Evolutionary conservation across 23 tunicate genomes (phyloP).

Genomic region (Diplosoma virens): DNA sequence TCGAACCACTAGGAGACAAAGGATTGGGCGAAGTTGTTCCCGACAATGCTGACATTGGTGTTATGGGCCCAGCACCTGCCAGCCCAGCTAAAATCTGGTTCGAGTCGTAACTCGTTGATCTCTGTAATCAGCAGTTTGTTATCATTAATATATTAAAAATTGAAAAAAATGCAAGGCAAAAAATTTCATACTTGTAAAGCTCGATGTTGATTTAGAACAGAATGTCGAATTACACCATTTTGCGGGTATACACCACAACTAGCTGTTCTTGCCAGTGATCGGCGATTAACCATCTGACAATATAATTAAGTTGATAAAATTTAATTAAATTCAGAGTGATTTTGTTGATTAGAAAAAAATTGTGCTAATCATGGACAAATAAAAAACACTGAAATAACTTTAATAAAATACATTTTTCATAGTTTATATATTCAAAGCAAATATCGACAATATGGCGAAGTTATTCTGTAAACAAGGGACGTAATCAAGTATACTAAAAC

Average conservation of each 20-base stretch:
- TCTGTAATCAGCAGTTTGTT: conserved; percentile 46
- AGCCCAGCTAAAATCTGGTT: conserved; percentile 29
- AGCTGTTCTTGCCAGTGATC: conserved; percentile 62
- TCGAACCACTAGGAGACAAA: conserved; percentile 34
- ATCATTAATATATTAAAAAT: no score
- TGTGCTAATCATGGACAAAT: no score
- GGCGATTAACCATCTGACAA: conserved; percentile 51
- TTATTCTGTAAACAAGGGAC: no score
- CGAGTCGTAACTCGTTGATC: conserved; percentile 83
- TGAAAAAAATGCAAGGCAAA: neutral
- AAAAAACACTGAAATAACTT: no score
- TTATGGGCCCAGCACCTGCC: conserved; percentile 6
- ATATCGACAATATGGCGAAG: no score
- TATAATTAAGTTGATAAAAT: no score
- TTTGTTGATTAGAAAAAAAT: no score
- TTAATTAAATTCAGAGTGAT: no score
- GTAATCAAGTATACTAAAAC: no score
- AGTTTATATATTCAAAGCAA: no score
- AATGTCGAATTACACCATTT: conserved; percentile 48
- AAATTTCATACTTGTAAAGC: conserved; percentile 59
- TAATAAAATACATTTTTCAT: no score
- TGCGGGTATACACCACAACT: conserved; percentile 70
- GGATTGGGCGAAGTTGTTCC: conserved; percentile 51
- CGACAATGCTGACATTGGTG: conserved; percentile 27
- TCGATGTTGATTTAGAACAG: conserved; percentile 82